phyloP scores from a whole-genome alignment of 1,140 invertebrate genomes.

The Camponotus floridanus region DNA sequence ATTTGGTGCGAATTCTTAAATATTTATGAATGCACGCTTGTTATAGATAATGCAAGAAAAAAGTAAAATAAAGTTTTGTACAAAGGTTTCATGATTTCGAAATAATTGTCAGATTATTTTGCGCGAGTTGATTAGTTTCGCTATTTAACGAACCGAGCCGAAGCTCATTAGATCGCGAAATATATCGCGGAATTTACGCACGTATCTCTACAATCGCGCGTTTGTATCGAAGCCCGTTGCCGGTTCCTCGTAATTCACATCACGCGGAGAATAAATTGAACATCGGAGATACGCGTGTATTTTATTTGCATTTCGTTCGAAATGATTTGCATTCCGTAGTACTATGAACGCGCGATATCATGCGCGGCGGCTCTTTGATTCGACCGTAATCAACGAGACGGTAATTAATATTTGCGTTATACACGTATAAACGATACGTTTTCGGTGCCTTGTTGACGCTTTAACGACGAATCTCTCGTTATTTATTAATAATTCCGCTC shows the following conservation, averaged over 20 bases:
- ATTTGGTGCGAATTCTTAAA: too few relatives aligned
- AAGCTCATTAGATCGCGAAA: constrained; percentile 1
- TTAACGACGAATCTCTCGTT: constrained; percentile 34
- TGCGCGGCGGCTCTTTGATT: constrained; percentile 45
- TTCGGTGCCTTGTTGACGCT: constrained; percentile 35
- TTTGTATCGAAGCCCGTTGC: not conserved
- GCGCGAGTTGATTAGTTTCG: not conserved
- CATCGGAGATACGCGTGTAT: constrained; percentile 6
- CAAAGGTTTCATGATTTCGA: constrained; percentile 11
- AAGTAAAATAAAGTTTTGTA: not conserved
- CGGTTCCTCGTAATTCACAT: constrained; percentile 31
- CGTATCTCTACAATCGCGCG: not conserved
- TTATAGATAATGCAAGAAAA: not conserved
- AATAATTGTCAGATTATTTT: not conserved
- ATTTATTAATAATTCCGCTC: constrained; percentile 55
- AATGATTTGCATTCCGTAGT: constrained; percentile 40
- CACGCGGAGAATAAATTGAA: constrained; percentile 39
- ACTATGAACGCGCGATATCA: constrained; percentile 16
- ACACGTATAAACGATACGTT: constrained; percentile 39
- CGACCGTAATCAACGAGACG: constrained; percentile 47
- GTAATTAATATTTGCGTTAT: constrained; percentile 50
- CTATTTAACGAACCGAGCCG: constrained; percentile 13
- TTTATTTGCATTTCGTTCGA: constrained; percentile 52
- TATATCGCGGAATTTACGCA: not conserved
- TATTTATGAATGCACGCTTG: too few relatives aligned